Evolutionary conservation across 1,140 invertebrate species (phyloP), one percentile per base, ranked within the genome.

Genomic region (Halyomorpha halys): DNA sequence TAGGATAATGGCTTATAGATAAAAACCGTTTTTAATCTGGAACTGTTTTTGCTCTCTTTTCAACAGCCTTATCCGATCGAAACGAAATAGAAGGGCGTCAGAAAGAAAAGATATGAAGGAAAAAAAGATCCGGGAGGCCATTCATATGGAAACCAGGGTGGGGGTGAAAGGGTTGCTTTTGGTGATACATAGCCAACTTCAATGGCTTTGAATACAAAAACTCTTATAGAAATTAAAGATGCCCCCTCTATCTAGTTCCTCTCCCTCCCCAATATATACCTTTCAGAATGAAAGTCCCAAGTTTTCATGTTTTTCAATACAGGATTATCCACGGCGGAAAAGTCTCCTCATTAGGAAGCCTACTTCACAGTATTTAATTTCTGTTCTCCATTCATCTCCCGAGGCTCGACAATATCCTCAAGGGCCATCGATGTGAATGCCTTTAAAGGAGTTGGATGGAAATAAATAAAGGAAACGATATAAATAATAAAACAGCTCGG

Each of bases 221-320:
- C 30, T 54, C 63, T 64, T 60, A 64, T 64, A 64, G 63, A 64
- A 64, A 64, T 64, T 64, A 64, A 64, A 64, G 56, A 64, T 64
- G 53, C 44, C 39, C 54, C 39, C 63, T 44, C 54, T 47, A 19
- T 34, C 59, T 14, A 44, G 16, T 18, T 34, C 16, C 54, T 47
- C 53, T 16, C 54, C 27, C 53, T 39, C 11, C 19, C 63, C 63
- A 59, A 64, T 64, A 64, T 53, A 44, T 64, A 59, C 63, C 44
- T 59, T 64, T 64, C 53, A 64, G 56, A 59, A 23, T 23, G 18
- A 14, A 13, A 53, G n/a, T 23, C 21, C 51, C 51, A 53, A 47
- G 45, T 47, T 47, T 47, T 47, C 51, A 53, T 19, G n/a, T 19
- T 19, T 18, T 21, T 53, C 51, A 53, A 53, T 53, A 18, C 51